A percentile compares a stretch with the other conserved stretches of the same genome.
Conservation (phyloP, 1,140 invertebrate species). For the Ectropis grisescens region DNA sequence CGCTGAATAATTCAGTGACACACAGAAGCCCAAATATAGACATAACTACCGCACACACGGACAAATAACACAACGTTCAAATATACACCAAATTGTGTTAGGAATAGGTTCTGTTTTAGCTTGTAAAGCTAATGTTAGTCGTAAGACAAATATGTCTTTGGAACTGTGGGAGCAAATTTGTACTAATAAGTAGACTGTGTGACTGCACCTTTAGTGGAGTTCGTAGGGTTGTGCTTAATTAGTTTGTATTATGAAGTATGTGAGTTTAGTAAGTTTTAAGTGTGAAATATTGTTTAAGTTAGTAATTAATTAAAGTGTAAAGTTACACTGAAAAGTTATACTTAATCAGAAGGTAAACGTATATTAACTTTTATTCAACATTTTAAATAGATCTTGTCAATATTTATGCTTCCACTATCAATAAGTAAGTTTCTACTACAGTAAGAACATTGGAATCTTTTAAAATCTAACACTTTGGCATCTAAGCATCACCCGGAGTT, state of each 20-base stretch:
- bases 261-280: constrained; percentile 17
- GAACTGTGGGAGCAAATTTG: constrained; percentile 52
- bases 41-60: constrained; percentile 35
- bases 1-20: constrained; percentile 68
- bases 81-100: background rate
- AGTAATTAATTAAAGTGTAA: no score
- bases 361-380: no score
- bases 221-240: constrained; percentile 38
- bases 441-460: no score
- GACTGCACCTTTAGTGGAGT: constrained; percentile 45
- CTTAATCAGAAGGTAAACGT: no score
- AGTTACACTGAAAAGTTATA: no score
- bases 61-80: constrained; percentile 2
- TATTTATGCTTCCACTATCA: no score
- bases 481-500: no score
- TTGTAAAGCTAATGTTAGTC: constrained; percentile 37
- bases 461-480: no score
- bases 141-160: constrained; percentile 60
- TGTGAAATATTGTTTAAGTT: constrained; percentile 6
- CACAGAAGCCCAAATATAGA: constrained; percentile 65
- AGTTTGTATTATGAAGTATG: constrained; percentile 24
- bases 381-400: no score
- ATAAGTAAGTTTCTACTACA: no score
- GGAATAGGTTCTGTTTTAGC: constrained; percentile 47
- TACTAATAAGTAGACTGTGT: constrained; percentile 47